Percentiles rank a stretch among this genome's conserved stretches.
phyloP scores from a whole-genome alignment of 1,140 invertebrate species.

The Bombus polaris region DNA sequence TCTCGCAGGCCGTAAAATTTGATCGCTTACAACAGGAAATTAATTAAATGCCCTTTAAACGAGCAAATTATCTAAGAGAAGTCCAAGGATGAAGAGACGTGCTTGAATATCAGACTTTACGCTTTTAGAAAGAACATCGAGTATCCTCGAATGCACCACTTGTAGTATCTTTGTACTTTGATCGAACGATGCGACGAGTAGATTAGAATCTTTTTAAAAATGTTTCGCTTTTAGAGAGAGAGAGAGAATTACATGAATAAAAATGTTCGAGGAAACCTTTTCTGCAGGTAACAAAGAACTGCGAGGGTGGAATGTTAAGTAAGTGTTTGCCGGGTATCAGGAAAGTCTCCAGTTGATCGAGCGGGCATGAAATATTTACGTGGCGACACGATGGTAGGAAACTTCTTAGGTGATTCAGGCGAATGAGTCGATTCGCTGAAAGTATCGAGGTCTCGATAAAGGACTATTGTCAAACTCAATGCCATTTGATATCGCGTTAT shows the following conservation, averaged over 20 bases:
- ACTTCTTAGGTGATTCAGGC: slow-evolving; percentile 15
- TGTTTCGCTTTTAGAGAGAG: neutral
- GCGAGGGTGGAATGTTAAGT: neutral
- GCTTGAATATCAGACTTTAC: too few relatives aligned
- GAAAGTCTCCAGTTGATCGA: slow-evolving; percentile 2
- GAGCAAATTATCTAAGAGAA: neutral
- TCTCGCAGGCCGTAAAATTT: neutral
- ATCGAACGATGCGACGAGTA: too few relatives aligned
- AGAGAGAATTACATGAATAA: neutral
- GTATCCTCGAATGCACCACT: too few relatives aligned
- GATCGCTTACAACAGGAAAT: neutral
- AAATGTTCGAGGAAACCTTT: neutral
- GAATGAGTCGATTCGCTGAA: slow-evolving; percentile 20
- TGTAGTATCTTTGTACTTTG: too few relatives aligned
- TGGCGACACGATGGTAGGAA: neutral
- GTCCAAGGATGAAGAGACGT: neutral
- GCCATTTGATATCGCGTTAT: neutral
- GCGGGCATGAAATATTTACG: slow-evolving; percentile 47
- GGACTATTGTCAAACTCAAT: slow-evolving; percentile 31
- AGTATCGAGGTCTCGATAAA: slow-evolving; percentile 24
- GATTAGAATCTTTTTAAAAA: too few relatives aligned
- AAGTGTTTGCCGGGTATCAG: neutral
- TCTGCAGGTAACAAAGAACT: neutral
- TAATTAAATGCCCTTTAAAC: neutral
- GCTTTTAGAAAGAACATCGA: neutral